A percentile compares a stretch with the other conserved stretches of the same genome.
phyloP scores from a whole-genome alignment of 2,113 vertebrate species.

The Epinephelus lanceolatus region DNA sequence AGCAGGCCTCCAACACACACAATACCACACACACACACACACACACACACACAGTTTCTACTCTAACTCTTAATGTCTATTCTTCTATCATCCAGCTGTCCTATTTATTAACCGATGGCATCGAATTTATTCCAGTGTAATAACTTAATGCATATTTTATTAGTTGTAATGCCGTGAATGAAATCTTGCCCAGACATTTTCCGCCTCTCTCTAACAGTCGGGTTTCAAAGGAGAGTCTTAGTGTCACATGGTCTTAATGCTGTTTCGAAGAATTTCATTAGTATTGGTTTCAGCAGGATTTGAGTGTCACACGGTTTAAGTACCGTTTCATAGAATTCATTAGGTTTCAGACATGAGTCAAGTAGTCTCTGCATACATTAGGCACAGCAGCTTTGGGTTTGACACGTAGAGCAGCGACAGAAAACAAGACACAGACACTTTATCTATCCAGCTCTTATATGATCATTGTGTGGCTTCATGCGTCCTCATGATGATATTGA shows the following conservation, averaged over 20 bases:
- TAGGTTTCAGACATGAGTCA: constrained; percentile 29
- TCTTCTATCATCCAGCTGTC: constrained; percentile 39
- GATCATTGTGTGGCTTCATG: background rate
- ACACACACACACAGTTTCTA: background rate
- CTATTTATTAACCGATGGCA: constrained; percentile 16
- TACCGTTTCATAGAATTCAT: constrained; percentile 22
- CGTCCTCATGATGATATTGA: background rate
- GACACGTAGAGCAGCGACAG: background rate
- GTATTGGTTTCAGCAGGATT: constrained; percentile 67
- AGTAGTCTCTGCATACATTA: constrained; percentile 11
- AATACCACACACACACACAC: constrained; percentile 16
- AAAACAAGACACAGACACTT: background rate
- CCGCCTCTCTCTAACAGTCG: background rate
- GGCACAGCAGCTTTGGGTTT: background rate
- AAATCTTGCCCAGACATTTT: constrained; percentile 1
- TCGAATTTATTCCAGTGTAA: constrained; percentile 15
- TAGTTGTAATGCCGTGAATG: background rate
- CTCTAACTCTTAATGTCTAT: background rate
- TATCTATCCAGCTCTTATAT: background rate
- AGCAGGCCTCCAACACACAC: constrained; percentile 46
- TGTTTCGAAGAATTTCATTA: constrained; percentile 68
- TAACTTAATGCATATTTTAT: constrained; percentile 35
- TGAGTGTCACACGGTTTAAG: constrained; percentile 52
- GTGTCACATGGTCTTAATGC: constrained; percentile 66
- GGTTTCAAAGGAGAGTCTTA: constrained; percentile 40